These are phyloP conservation scores for Helarctos malayanus DNA, from an alignment of 2,797 vertebrate genomes.

Conservation along the genomic window DNA sequence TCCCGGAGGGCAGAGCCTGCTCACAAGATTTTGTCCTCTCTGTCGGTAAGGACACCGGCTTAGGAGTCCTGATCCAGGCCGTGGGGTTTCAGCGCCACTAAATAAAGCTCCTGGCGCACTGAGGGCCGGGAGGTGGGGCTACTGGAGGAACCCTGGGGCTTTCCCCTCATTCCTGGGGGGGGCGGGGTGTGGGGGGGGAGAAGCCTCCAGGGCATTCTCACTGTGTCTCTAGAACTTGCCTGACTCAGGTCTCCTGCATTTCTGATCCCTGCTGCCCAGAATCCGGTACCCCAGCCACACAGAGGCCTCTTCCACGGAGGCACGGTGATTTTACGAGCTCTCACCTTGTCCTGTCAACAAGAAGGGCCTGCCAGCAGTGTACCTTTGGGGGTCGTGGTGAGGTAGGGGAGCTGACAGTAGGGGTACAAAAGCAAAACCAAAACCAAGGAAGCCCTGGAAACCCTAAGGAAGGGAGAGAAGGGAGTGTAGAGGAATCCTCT, in stretches of 20 bases:
- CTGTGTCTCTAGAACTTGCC: background rate
- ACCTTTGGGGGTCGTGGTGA: background rate
- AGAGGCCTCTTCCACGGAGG: background rate
- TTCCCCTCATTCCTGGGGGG: slow-evolving; percentile 72
- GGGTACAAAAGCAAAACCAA: background rate
- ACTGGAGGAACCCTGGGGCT: slow-evolving; percentile 67
- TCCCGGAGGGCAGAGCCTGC: background rate
- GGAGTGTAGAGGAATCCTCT: background rate
- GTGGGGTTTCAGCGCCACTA: slow-evolving; percentile 64
- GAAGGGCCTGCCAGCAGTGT: background rate
- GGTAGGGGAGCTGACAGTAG: background rate
- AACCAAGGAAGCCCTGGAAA: background rate
- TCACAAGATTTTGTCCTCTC: slow-evolving; percentile 73
- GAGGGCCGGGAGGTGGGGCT: slow-evolving; percentile 12
- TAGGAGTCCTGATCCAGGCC: slow-evolving; percentile 44
- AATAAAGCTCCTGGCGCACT: slow-evolving; percentile 76
- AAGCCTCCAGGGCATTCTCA: background rate
- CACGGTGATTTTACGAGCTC: background rate
- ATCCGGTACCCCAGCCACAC: background rate
- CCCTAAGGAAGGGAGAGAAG: background rate
- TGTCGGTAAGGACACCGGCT: slow-evolving; percentile 9
- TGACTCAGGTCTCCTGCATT: background rate
- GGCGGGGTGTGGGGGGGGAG: background rate
- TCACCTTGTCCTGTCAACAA: background rate
- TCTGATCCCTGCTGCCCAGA: background rate